Evolutionary conservation across 2,797 vertebrate species (phyloP).

Genomic region (Poecilia picta): DNA sequence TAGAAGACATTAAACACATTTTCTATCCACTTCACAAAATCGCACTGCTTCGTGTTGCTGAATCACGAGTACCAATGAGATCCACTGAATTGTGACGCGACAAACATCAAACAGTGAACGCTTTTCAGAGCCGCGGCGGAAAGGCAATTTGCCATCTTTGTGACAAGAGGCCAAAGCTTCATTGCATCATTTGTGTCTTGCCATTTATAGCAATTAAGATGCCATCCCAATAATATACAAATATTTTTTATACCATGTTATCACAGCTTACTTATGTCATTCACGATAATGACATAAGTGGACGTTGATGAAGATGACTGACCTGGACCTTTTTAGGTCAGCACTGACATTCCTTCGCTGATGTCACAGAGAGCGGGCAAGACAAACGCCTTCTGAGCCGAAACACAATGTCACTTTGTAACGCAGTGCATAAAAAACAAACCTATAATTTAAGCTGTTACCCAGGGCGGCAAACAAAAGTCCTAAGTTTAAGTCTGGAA

Average conservation of each 20-base stretch:
- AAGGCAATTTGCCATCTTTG: neutral
- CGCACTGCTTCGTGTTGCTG: neutral
- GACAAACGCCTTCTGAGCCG: slow-evolving; percentile 21
- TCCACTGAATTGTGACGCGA: neutral
- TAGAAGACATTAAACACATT: neutral
- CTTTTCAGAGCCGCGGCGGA: neutral
- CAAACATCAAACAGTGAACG: neutral
- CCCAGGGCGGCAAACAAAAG: slow-evolving; percentile 32
- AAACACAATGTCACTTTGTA: slow-evolving; percentile 7
- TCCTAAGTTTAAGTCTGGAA: slow-evolving; percentile 24
- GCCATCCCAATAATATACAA: neutral
- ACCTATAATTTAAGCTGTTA: slow-evolving; percentile 24
- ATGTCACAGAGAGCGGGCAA: slow-evolving; percentile 15
- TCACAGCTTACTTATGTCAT: neutral
- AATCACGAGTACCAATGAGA: neutral
- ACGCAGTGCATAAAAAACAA: slow-evolving; percentile 8
- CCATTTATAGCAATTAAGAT: neutral
- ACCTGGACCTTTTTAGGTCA: neutral
- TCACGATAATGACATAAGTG: neutral
- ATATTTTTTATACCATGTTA: neutral
- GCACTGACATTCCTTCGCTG: neutral
- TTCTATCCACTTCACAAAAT: neutral
- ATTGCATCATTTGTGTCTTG: neutral
- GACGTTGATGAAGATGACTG: neutral
- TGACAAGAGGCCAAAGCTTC: neutral